Evolutionary conservation across 1,140 invertebrate genomes (phyloP).

Genomic region (Drosophila seguyi): DNA sequence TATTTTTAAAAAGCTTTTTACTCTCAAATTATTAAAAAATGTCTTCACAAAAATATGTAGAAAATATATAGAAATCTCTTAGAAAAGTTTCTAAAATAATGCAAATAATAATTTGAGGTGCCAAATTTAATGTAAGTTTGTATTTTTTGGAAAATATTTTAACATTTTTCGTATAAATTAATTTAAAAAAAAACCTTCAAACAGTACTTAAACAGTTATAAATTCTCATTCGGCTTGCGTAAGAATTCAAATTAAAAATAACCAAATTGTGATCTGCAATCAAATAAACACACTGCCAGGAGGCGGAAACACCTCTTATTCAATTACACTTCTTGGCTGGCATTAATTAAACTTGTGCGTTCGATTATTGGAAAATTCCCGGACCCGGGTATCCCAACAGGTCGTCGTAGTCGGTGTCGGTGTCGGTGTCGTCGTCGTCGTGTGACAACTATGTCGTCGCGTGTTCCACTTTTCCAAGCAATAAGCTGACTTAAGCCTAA

Average conservation of each 20-base stretch:
- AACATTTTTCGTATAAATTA: not conserved
- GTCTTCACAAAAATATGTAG: too few species aligned
- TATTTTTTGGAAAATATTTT: too few species aligned
- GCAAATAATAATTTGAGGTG: too few species aligned
- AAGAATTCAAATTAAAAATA: slow-evolving; percentile 14
- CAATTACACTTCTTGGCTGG: slow-evolving; percentile 8
- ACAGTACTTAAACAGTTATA: too few species aligned
- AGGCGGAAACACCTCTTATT: slow-evolving; percentile 4
- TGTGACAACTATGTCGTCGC: slow-evolving; percentile 53
- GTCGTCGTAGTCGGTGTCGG: slow-evolving; percentile 40
- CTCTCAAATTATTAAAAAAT: too few species aligned
- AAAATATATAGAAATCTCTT: too few species aligned
- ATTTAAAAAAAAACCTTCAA: not conserved
- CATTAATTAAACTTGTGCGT: slow-evolving; percentile 16
- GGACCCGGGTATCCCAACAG: slow-evolving; percentile 44
- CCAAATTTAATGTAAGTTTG: too few species aligned
- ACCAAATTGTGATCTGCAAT: slow-evolving; percentile 6
- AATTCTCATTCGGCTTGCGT: not conserved
- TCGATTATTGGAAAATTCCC: slow-evolving; percentile 53
- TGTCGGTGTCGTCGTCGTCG: not conserved
- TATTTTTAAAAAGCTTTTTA: too few species aligned
- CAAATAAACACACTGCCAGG: not conserved
- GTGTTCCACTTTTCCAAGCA: slow-evolving; percentile 59
- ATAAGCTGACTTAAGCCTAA: slow-evolving; percentile 71
- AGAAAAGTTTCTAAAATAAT: too few species aligned